Conservation (phyloP, 2,113 vertebrate genomes). For the Passer domesticus region DNA sequence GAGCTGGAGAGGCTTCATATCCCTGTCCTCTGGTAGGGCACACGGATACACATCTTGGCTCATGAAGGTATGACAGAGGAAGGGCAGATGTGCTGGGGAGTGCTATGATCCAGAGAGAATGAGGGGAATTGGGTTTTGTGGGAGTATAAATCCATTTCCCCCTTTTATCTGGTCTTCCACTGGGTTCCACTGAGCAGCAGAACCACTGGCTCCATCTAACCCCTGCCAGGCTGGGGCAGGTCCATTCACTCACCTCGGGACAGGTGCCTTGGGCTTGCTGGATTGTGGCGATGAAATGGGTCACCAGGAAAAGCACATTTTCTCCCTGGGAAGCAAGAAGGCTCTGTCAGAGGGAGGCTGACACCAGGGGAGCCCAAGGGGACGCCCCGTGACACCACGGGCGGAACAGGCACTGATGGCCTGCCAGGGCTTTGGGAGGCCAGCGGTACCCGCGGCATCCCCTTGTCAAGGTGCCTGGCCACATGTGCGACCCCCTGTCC, state of each 20-base stretch:
- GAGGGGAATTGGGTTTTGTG: rapidly evolving
- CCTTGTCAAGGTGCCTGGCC: not conserved
- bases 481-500: not conserved
- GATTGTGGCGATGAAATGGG: constrained; percentile 68
- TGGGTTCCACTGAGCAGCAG: not conserved
- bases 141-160: not conserved
- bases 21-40: not conserved
- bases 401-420: not conserved
- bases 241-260: constrained; percentile 65
- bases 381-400: not conserved
- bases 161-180: not conserved
- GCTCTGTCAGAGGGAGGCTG: rapidly evolving
- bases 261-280: constrained; percentile 73
- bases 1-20: not conserved
- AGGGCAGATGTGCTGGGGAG: rapidly evolving
- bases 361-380: not conserved
- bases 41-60: rapidly evolving
- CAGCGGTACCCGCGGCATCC: not conserved
- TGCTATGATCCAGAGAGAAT: rapidly evolving
- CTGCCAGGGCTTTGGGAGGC: not conserved
- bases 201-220: too few relatives aligned
- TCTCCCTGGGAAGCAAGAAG: constrained; percentile 64
- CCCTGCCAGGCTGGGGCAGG: rapidly evolving
- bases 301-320: constrained; percentile 75
- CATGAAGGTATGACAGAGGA: not conserved